These are phyloP conservation scores for Brachionus manjavacas DNA, from an alignment of 1,140 invertebrate genomes.

Conservation along the genomic window DNA sequence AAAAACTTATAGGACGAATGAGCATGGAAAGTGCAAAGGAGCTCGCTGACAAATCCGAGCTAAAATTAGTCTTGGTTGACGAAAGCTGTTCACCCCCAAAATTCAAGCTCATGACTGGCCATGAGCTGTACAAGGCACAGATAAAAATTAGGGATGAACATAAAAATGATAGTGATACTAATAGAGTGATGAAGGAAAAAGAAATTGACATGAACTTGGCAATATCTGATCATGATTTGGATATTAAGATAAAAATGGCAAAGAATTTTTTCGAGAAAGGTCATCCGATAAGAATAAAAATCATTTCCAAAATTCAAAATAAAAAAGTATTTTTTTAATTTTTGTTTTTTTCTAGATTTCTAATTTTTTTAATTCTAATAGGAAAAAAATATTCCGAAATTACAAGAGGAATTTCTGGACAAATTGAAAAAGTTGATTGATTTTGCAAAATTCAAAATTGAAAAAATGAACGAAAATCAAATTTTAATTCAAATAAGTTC, in stretches of 20 bases:
- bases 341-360: background rate
- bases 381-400: slow-evolving; percentile 32
- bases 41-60: background rate
- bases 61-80: slow-evolving; percentile 19
- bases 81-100: slow-evolving; percentile 10
- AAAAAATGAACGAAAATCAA: slow-evolving; percentile 17
- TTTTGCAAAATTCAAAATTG: slow-evolving; percentile 13
- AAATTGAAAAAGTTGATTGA: background rate
- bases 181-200: slow-evolving; percentile 15
- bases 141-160: background rate
- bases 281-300: slow-evolving; percentile 28
- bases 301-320: slow-evolving; percentile 32
- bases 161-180: background rate
- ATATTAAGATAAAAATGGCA: slow-evolving; percentile 34
- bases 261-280: slow-evolving; percentile 38
- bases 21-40: slow-evolving; percentile 21
- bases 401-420: slow-evolving; percentile 37
- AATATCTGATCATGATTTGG: slow-evolving; percentile 37
- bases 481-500: slow-evolving; percentile 1
- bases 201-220: slow-evolving; percentile 28
- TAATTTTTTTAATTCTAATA: background rate
- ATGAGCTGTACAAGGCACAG: slow-evolving; percentile 27
- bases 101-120: slow-evolving; percentile 40
- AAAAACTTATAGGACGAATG: background rate
- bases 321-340: slow-evolving; percentile 10